These are phyloP conservation scores for Tribolium freemani DNA, from an alignment of 2,888 invertebrate genomes.

Conservation along the genomic window DNA sequence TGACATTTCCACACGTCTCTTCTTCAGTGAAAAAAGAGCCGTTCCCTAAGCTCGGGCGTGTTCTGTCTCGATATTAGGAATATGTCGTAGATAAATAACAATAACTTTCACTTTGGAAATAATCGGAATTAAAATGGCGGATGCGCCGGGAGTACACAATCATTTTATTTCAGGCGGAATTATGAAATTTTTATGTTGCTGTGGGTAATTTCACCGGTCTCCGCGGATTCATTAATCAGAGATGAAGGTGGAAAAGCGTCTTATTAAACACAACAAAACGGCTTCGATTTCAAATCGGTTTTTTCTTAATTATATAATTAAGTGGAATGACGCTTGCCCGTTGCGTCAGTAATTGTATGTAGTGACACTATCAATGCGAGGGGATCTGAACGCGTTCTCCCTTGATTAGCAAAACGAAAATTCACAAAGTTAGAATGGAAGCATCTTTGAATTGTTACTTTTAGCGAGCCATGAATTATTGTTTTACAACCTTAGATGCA, in stretches of 20 bases:
- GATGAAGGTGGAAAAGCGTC: slow-evolving; percentile 10
- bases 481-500: slow-evolving; percentile 50
- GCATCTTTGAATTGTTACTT: slow-evolving; percentile 44
- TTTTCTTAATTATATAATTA: slow-evolving; percentile 39
- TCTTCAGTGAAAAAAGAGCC: slow-evolving; percentile 33
- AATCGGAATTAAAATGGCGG: slow-evolving; percentile 17
- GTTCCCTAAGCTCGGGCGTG: slow-evolving; percentile 12
- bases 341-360: slow-evolving; percentile 32
- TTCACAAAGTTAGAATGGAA: slow-evolving; percentile 18
- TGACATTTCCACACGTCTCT: slow-evolving; percentile 42
- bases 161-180: slow-evolving; percentile 6
- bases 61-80: slow-evolving; percentile 22
- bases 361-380: slow-evolving; percentile 30
- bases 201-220: slow-evolving; percentile 19
- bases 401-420: slow-evolving; percentile 22
- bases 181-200: slow-evolving; percentile 31
- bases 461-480: slow-evolving; percentile 48
- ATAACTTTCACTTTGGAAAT: slow-evolving; percentile 4
- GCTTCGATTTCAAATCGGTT: slow-evolving; percentile 22
- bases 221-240: slow-evolving; percentile 21
- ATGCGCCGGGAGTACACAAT: slow-evolving; percentile 19
- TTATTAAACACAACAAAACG: slow-evolving; percentile 19
- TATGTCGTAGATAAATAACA: slow-evolving; percentile 26
- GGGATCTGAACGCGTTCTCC: slow-evolving; percentile 29
- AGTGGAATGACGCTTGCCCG: slow-evolving; percentile 26